A percentile compares a stretch with the other conserved stretches of the same genome.
phyloP scores from a whole-genome alignment of 2,888 invertebrate species.

The Polymixis lichenea region DNA sequence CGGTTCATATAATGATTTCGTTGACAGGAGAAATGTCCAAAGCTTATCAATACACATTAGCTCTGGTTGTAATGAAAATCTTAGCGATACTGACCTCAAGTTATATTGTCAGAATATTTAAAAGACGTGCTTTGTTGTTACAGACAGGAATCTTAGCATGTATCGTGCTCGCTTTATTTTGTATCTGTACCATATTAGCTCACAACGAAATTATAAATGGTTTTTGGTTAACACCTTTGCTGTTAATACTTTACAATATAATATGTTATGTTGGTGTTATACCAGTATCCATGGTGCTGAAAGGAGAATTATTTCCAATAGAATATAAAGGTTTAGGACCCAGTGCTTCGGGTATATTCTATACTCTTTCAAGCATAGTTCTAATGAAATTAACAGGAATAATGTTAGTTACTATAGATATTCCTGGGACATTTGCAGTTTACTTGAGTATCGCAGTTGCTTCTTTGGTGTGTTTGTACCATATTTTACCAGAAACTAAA shows the following conservation, averaged over 20 bases:
- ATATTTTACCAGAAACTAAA: constrained; percentile 56
- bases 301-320: constrained; percentile 57
- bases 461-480: constrained; percentile 24
- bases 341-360: constrained; percentile 48
- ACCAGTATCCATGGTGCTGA: constrained; percentile 58
- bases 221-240: constrained; percentile 42
- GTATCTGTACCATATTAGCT: constrained; percentile 20
- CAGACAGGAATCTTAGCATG: constrained; percentile 37
- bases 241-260: constrained; percentile 54
- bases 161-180: constrained; percentile 31
- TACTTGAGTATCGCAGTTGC: constrained; percentile 29
- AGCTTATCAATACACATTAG: constrained; percentile 55
- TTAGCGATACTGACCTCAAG: constrained; percentile 50
- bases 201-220: constrained; percentile 19
- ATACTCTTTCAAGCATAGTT: constrained; percentile 52
- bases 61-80: constrained; percentile 54
- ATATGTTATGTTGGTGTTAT: constrained; percentile 55
- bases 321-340: constrained; percentile 56
- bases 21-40: constrained; percentile 49
- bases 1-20: constrained; percentile 55
- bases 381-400: constrained; percentile 53
- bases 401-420: constrained; percentile 40
- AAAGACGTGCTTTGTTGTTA: constrained; percentile 35
- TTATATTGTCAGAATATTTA: constrained; percentile 40
- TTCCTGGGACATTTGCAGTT: constrained; percentile 41